phyloP scores from a whole-genome alignment of 2,888 invertebrate species.

The Falcaria lacertinaria region DNA sequence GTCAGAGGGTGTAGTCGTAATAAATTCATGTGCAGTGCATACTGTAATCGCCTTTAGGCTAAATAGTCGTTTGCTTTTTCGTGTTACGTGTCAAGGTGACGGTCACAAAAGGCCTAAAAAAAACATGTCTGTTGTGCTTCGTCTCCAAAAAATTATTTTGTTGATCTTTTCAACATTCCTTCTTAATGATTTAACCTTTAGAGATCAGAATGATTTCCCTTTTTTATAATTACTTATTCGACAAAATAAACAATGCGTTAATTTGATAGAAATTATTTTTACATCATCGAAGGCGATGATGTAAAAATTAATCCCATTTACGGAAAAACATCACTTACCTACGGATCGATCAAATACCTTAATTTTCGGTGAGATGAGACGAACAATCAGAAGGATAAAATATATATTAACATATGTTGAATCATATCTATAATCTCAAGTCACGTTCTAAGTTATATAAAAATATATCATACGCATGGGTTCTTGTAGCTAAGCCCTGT shows the following conservation, averaged over 20 bases:
- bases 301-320: too few species aligned
- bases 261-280: too few species aligned
- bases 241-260: too few species aligned
- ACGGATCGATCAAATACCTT: too few species aligned
- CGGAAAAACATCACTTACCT: too few species aligned
- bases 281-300: too few species aligned
- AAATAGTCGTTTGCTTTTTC: neutral
- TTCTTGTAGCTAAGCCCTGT: neutral
- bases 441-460: conserved; percentile 1
- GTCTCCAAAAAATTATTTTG: neutral
- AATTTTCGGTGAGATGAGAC: neutral
- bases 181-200: neutral
- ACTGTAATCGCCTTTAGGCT: neutral
- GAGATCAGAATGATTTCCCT: conserved; percentile 17
- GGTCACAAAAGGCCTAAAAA: neutral
- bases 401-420: neutral
- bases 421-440: neutral
- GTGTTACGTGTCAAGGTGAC: neutral
- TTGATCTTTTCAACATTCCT: neutral
- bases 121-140: neutral
- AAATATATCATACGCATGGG: neutral
- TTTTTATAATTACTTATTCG: too few species aligned
- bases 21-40: neutral
- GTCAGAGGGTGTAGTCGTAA: neutral
- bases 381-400: neutral